These are phyloP conservation scores for Myathropa florea DNA, from an alignment of 2,888 invertebrate species.

Conservation along the genomic window DNA sequence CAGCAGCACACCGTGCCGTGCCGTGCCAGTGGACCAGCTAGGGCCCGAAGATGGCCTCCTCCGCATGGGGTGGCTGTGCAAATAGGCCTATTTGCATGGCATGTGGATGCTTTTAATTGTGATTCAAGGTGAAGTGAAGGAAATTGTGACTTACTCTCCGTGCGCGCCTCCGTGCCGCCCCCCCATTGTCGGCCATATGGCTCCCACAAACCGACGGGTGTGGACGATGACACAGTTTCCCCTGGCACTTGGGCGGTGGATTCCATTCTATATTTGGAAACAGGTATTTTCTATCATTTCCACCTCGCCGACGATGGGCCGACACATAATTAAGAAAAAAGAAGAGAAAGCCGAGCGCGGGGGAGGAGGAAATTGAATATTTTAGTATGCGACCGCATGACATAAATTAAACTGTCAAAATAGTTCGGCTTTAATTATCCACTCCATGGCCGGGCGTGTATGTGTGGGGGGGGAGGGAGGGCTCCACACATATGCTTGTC, in stretches of 20 bases:
- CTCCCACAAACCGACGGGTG: no score
- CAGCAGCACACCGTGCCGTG: no score
- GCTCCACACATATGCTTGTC: background rate
- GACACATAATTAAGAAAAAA: constrained; percentile 31
- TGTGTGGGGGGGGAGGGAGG: background rate
- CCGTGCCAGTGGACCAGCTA: no score
- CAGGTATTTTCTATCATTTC: constrained; percentile 5
- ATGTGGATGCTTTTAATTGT: constrained; percentile 64
- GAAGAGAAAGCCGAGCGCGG: background rate
- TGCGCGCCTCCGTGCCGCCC: background rate
- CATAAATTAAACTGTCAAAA: constrained; percentile 58
- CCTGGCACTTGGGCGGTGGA: constrained; percentile 36
- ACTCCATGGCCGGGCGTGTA: background rate
- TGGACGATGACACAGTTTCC: constrained; percentile 54
- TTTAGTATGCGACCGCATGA: constrained; percentile 23
- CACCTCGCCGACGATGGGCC: background rate
- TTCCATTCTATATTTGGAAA: constrained; percentile 27
- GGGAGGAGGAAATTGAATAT: constrained; percentile 25
- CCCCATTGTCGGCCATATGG: no score
- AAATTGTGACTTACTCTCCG: constrained; percentile 49
- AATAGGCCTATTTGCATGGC: constrained; percentile 65
- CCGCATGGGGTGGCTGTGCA: constrained; percentile 44
- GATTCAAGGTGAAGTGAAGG: constrained; percentile 68
- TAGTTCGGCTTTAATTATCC: constrained; percentile 27
- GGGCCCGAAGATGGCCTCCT: background rate